Evolutionary conservation across 2,797 vertebrate genomes (phyloP), one percentile per base, ranked within the genome.

Genomic region (Anableps anableps): DNA sequence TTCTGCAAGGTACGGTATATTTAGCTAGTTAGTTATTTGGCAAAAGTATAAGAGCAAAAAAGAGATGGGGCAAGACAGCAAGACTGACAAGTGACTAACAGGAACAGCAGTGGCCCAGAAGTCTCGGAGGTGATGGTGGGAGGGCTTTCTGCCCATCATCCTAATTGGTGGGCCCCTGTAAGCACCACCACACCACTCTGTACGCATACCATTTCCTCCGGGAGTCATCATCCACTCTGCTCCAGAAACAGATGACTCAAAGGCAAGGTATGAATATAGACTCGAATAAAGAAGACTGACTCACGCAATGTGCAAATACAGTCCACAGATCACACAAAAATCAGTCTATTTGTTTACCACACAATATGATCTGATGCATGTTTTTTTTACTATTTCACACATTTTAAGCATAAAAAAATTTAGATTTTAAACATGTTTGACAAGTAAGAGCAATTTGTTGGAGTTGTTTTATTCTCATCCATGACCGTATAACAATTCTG

Each of bases 221-320:
- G 94, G 95, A 95, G 91, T 80, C 91, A 91, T 94, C 93, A 88
- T 95, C 93, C 93, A 87, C 93, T 82, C 89, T 89, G 92, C 93
- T 95, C 93, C 93, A 94, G 91, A 95, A 95, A 95, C 83, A 89
- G 91, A 94, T 93, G 94, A 95, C 93, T 95, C 93, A 95, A 94
- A 95, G 93, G 93, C 91, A 92, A 86, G 84, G 93, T 91, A 92
- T 92, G 93, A 95, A 96, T 96, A 96, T 95, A 93, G 93, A 94
- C 88, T 90, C 75, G 85, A 71, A 92, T 78, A 89, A 92, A 89
- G 88, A 91, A 92, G 91, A 85, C 89, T 93, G 90, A 88, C 60
- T 81, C 84, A 81, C 88, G 78, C 78, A 78, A 86, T 89, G 86
- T 89, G 92, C 91, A 91, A 94, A 93, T 92, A 91, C 31, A 23